A percentile compares a stretch with the other conserved stretches of the same genome.
phyloP scores from a whole-genome alignment of 1,140 invertebrate species.

The Drosophila funebris region DNA sequence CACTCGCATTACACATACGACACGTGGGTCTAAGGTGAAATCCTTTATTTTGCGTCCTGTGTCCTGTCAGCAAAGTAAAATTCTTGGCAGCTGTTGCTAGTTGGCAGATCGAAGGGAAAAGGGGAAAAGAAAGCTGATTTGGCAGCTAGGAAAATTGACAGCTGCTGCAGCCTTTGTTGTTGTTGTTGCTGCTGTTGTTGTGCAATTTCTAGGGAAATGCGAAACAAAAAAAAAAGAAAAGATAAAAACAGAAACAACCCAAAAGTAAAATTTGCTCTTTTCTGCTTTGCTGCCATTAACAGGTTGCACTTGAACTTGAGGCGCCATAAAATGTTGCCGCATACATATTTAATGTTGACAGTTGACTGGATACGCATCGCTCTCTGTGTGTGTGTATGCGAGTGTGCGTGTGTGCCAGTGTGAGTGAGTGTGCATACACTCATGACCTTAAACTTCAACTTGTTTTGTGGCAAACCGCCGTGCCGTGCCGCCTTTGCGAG shows the following conservation, averaged over 20 bases:
- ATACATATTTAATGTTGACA: constrained; percentile 63
- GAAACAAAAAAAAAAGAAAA: constrained; percentile 11
- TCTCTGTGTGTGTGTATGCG: constrained; percentile 10
- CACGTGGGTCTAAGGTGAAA: constrained; percentile 37
- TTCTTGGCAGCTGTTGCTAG: constrained; percentile 51
- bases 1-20: constrained; percentile 48
- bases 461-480: constrained; percentile 41
- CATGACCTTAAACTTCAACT: constrained; percentile 77
- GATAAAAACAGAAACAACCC: not conserved
- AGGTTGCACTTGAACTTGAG: constrained; percentile 68
- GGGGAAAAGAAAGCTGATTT: constrained; percentile 58
- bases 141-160: constrained; percentile 40
- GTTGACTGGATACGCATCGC: constrained; percentile 23
- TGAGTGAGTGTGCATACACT: constrained; percentile 41
- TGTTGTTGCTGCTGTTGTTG: not conserved
- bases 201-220: constrained; percentile 20
- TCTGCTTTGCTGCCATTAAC: constrained; percentile 39
- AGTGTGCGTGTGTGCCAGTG: constrained; percentile 15
- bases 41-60: constrained; percentile 17
- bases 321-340: constrained; percentile 58
- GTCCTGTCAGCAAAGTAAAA: constrained; percentile 59
- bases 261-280: constrained; percentile 23
- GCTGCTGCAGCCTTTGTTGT: constrained; percentile 32
- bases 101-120: constrained; percentile 17
- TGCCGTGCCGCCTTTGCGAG: constrained; percentile 17